Evolutionary conservation across 2,797 vertebrate genomes (phyloP), one percentile per base, ranked within the genome.

Genomic region (Tarsius wallacei): DNA sequence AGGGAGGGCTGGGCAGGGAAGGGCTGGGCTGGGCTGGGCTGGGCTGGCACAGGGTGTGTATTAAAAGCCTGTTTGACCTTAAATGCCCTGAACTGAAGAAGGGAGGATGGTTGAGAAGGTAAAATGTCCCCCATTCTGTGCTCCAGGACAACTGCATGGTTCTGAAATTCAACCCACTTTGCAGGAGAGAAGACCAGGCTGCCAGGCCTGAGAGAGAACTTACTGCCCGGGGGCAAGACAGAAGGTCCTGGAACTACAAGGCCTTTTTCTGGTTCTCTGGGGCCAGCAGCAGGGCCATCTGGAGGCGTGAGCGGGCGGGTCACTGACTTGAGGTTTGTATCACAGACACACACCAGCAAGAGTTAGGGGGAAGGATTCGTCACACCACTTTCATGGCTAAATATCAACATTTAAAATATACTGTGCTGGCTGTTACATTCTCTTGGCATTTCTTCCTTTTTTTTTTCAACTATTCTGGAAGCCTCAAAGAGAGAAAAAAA

Each of bases 31-130:
- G 91, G 59, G n/a, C n/a, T n/a, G 85, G 88, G 89, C 61, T 63
- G 42, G 64, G 47, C 22, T 31, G 91, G 61, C 85, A 80, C 71
- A 53, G 95, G 83, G 78, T 61, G 55, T 94, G 82, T 76, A 28
- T 87, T 28, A 31, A 80, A 63, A 74, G 86, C 10, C 33, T 78
- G 15, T 68, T 94, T 95, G 96, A 96, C 95, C 97, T 97, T 94
- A 96, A 96, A 96, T 88, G 91, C 87, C 91, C 94, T 55, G 53
- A n/a, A 16, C 28, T n/a, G 71, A 87, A 51, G 80, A 59, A 63
- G 36, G 51, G n/a, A 87, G 3, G 47, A 78, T 64, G 53, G 49
- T n/a, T 64, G 31, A 42, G 78, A 94, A 90, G 80, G 87, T 87
- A 78, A 89, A 71, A 49, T 51, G 47, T 73, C 73, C 68, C 80